Percentiles rank a stretch among this genome's conserved stretches.
These are phyloP conservation scores for Gambusia affinis DNA, from an alignment of 2,113 vertebrate species.

Conservation along the genomic window DNA sequence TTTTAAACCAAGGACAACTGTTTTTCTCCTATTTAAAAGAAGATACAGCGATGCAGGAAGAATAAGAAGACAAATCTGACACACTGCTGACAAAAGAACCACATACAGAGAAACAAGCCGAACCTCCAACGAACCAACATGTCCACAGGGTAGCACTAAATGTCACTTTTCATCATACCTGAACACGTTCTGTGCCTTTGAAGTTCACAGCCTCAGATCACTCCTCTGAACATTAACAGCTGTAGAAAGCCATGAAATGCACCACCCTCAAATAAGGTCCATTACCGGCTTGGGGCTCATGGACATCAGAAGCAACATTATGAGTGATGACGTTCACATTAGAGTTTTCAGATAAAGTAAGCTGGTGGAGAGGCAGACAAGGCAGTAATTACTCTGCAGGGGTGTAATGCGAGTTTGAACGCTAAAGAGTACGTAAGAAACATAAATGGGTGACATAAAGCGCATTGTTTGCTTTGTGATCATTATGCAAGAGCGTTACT, in stretches of 20 bases:
- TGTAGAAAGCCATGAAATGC: constrained; percentile 67
- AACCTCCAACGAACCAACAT: constrained; percentile 33
- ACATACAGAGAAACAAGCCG: constrained; percentile 23
- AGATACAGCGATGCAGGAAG: not conserved
- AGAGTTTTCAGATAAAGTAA: constrained; percentile 41
- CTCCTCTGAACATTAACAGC: constrained; percentile 57
- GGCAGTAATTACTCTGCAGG: constrained; percentile 38
- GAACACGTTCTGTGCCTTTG: constrained; percentile 60
- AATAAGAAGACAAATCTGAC: constrained; percentile 20
- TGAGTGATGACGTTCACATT: constrained; percentile 42
- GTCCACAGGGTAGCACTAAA: constrained; percentile 52
- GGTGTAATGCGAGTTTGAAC: constrained; percentile 24
- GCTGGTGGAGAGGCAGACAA: constrained; percentile 26
- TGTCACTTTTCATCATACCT: constrained; percentile 69
- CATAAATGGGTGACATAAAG: constrained; percentile 18
- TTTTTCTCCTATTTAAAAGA: constrained; percentile 6
- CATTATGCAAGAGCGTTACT: constrained; percentile 25
- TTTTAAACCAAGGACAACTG: constrained; percentile 25
- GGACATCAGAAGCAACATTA: constrained; percentile 35
- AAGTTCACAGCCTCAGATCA: constrained; percentile 69
- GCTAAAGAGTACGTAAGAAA: constrained; percentile 13
- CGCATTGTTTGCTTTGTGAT: constrained; percentile 37
- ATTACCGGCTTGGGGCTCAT: constrained; percentile 53
- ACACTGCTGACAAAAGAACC: constrained; percentile 13
- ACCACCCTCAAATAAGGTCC: constrained; percentile 58